phyloP scores from a whole-genome alignment of 2,797 vertebrate species.

The Phyllotis vaccarum region DNA sequence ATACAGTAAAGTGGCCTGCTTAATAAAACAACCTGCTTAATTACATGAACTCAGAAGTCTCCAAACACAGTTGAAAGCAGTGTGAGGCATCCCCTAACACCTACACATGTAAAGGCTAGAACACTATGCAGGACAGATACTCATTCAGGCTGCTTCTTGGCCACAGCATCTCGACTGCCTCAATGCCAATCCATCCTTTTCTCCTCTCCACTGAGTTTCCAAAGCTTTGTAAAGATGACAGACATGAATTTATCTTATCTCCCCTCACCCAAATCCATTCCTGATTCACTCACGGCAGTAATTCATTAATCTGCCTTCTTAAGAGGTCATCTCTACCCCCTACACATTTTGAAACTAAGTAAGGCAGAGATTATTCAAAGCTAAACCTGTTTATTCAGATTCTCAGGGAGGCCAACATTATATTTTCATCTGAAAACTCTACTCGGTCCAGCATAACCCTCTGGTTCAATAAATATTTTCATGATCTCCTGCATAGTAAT shows the following conservation, averaged over 20 bases:
- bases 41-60: not conserved
- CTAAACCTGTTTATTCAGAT: constrained; percentile 60
- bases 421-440: constrained; percentile 63
- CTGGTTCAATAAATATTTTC: constrained; percentile 55
- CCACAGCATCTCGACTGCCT: too few species aligned
- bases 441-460: constrained; percentile 27
- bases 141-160: not conserved
- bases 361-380: constrained; percentile 48
- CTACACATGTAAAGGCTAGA: not conserved
- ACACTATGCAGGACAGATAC: not conserved
- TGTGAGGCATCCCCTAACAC: not conserved
- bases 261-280: not conserved
- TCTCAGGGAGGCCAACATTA: constrained; percentile 28
- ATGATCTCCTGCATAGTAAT: not conserved
- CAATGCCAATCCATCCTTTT: not conserved
- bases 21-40: not conserved
- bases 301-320: constrained; percentile 48
- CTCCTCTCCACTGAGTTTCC: not conserved
- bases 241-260: not conserved
- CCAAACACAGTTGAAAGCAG: not conserved
- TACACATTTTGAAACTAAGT: constrained; percentile 64
- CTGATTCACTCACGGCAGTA: not conserved
- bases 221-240: not conserved
- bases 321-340: not conserved
- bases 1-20: not conserved